Percentiles rank a stretch among this genome's conserved stretches.
Evolutionary conservation across 1,140 invertebrate genomes (phyloP).

Genomic region (Neuroterus valhalla): DNA sequence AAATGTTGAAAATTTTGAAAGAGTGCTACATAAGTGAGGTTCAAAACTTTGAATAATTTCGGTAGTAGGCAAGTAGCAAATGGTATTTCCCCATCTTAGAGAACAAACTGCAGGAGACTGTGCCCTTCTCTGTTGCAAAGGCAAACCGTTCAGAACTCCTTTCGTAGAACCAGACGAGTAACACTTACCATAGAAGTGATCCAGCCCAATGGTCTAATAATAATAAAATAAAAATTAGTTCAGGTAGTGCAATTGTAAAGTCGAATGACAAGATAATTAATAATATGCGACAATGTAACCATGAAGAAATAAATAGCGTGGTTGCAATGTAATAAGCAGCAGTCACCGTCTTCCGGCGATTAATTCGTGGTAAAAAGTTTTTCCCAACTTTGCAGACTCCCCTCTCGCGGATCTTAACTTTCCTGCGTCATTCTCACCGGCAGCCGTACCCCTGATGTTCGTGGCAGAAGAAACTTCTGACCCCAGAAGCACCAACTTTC

Average conservation of each 20-base stretch:
- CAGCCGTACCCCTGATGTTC: conserved; percentile 56
- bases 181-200: too few species aligned
- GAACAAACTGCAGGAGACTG: too few species aligned
- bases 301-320: conserved; percentile 69
- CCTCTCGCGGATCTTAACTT: conserved; percentile 69
- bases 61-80: too few species aligned
- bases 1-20: too few species aligned
- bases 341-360: conserved; percentile 72
- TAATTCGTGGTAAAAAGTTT: conserved; percentile 73
- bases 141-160: too few species aligned
- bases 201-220: too few species aligned
- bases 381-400: conserved; percentile 70
- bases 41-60: too few species aligned
- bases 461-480: conserved; percentile 67
- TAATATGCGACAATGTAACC: conserved; percentile 48
- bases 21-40: too few species aligned
- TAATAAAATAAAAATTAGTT: neutral
- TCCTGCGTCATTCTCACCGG: conserved; percentile 68
- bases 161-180: too few species aligned
- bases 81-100: too few species aligned
- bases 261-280: neutral
- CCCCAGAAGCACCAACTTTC: conserved; percentile 63
- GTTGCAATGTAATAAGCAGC: conserved; percentile 73
- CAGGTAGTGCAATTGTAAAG: neutral
- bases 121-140: too few species aligned